Conservation (phyloP, 2,797 vertebrate genomes). For the Tympanoctomys barrerae region DNA sequence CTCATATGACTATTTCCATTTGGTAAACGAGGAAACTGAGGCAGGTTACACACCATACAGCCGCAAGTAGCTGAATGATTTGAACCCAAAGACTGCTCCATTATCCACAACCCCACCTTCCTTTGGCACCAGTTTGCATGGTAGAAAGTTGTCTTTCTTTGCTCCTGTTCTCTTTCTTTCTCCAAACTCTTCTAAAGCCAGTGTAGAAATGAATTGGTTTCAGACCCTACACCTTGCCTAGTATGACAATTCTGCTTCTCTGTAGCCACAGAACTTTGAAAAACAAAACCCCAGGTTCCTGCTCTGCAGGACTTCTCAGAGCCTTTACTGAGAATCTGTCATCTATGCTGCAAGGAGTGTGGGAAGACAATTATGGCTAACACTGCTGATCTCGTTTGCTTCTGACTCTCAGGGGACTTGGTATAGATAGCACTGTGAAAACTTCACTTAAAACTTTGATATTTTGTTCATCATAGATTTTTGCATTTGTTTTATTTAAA, state of each 20-base stretch:
- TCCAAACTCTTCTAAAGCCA: neutral
- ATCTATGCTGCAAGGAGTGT: rapidly evolving
- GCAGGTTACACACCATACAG: neutral
- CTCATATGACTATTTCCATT: neutral
- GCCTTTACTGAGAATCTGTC: neutral
- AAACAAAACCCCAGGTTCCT: neutral
- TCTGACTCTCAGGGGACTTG: neutral
- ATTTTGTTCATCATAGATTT: neutral
- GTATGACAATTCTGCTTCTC: neutral
- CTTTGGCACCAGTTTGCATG: neutral
- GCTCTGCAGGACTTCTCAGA: neutral
- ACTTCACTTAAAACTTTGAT: neutral
- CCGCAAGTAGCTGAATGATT: neutral
- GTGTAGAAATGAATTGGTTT: neutral
- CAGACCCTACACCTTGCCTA: neutral
- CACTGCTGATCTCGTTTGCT: neutral
- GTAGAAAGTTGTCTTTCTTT: neutral
- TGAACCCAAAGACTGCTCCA: neutral
- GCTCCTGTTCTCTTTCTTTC: neutral
- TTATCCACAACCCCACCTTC: too few relatives aligned
- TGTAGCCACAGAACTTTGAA: neutral
- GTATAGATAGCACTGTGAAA: too few relatives aligned
- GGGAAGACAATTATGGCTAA: too few relatives aligned
- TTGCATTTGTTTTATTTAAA: neutral
- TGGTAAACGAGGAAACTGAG: neutral